Base-by-base conservation (phyloP, 2,113 vertebrate genomes). In the Corvus hawaiiensis region DNA sequence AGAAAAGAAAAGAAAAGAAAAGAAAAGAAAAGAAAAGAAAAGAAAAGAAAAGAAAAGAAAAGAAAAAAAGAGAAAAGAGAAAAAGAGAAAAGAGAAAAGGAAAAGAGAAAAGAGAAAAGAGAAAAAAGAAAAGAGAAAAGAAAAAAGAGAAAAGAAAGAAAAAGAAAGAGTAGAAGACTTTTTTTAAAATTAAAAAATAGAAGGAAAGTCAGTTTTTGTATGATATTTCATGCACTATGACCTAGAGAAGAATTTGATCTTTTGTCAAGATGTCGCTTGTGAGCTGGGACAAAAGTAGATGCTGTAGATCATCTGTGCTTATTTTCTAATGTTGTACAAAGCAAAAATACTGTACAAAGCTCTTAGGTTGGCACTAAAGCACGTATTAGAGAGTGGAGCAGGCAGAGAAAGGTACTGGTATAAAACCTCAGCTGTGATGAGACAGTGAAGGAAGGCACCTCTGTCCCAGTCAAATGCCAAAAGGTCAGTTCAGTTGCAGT, bases 11-110 rank as follows among this genome's bases (percentile, higher is more conserved):
- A 2, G 6, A 35, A 7, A 33, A 32, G 12, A 33, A 37, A 37
- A 15, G 37, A 7, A 22, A 5, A 22, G 13, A 8, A 13, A 49
- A 11, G 22, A 23, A 24, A 23, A 14, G 35, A 8, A 16, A 10
- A 27, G 27, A 26, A 6, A 30, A 20, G 37, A 12, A 37, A 37
- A 7, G 37, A 37, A 9, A 10, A 7, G 7, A 63, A 22, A 7
- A 10, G 5, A 11, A 30, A 16, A 6, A 11, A 17, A 27, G 27
- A 4, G 6, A 9, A 22, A 9, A 7, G 3, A 13, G 9, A 11
- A 4, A 3, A 8, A 11, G 13, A 8, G 13, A 15, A 19, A 19
- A 37, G 35, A 3, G 5, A 8, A 13, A 48, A 10, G 21, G 21
- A 23, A 23, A 23, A 13, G 14, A 16, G 9, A 27, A 15, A 14